These are phyloP conservation scores for Crocallis elinguaria DNA, from an alignment of 2,888 invertebrate genomes.

Conservation along the genomic window DNA sequence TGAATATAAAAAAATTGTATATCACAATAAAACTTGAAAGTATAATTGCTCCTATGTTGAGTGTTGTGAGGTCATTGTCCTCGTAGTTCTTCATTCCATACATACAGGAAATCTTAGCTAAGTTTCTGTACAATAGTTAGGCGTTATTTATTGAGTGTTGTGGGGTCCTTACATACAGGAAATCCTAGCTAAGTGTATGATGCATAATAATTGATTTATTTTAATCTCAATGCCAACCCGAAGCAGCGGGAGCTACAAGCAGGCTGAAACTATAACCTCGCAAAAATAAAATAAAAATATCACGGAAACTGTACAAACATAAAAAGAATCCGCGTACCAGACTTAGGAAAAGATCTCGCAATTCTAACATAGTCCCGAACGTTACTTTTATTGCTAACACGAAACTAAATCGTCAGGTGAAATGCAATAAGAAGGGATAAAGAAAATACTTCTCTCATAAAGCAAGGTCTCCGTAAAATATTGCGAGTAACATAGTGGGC, in stretches of 20 bases:
- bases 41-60: too few species aligned
- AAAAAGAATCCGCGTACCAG: slow-evolving; percentile 1
- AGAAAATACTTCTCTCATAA: slow-evolving; percentile 43
- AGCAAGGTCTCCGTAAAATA: slow-evolving; percentile 56
- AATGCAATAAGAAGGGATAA: slow-evolving; percentile 42
- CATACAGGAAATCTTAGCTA: too few species aligned
- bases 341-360: slow-evolving; percentile 17
- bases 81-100: too few species aligned
- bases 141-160: too few species aligned
- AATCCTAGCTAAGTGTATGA: too few species aligned
- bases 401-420: slow-evolving; percentile 37
- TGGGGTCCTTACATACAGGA: too few species aligned
- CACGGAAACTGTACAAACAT: background rate
- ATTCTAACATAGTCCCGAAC: slow-evolving; percentile 17
- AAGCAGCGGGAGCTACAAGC: background rate
- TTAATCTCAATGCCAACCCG: too few species aligned
- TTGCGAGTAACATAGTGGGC: slow-evolving; percentile 46
- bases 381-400: slow-evolving; percentile 31
- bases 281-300: slow-evolving; percentile 6
- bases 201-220: too few species aligned
- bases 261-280: background rate
- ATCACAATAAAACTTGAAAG: too few species aligned
- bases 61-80: too few species aligned
- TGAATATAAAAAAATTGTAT: too few species aligned
- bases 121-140: too few species aligned